Conservation (phyloP, 2,797 vertebrate species). For the Tarsius wallacei region DNA sequence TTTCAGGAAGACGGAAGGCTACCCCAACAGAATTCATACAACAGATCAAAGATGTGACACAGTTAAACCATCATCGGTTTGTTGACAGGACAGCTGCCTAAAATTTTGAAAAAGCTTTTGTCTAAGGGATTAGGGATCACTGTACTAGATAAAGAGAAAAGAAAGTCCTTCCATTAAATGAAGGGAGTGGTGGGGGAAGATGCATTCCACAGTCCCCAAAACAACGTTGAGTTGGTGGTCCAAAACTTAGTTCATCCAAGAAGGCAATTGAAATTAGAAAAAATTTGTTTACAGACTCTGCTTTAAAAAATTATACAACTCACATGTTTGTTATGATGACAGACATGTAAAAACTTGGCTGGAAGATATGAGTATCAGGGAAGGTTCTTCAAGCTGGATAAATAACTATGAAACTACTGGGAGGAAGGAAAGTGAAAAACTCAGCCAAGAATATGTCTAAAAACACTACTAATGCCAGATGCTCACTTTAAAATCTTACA, state of each 20-base stretch:
- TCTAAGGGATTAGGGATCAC: conserved; percentile 66
- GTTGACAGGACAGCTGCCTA: conserved; percentile 15
- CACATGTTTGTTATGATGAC: conserved; percentile 74
- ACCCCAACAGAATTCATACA: conserved; percentile 3
- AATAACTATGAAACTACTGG: conserved; percentile 61
- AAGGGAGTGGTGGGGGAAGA: not conserved
- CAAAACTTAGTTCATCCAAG: conserved; percentile 76
- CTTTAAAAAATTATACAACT: conserved; percentile 69
- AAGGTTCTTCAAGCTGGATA: conserved; percentile 75
- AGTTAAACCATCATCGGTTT: conserved; percentile 41
- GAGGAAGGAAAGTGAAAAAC: conserved; percentile 52
- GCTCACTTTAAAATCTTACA: conserved; percentile 74
- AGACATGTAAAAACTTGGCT: conserved; percentile 79
- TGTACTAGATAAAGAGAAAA: conserved; percentile 71
- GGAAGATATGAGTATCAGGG: conserved; percentile 28
- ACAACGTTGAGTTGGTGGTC: conserved; percentile 73
- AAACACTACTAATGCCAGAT: conserved; percentile 83
- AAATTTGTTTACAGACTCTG: conserved; percentile 74
- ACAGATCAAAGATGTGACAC: conserved; percentile 50
- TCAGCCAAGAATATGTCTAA: conserved; percentile 78
- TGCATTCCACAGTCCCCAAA: conserved; percentile 48
- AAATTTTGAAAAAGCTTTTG: conserved; percentile 71
- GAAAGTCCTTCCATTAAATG: conserved; percentile 44
- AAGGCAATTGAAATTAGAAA: conserved; percentile 82
- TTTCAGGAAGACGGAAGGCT: conserved; percentile 48